Base-by-base conservation (phyloP, 2,113 vertebrate species). In the Ginglymostoma cirratum region DNA sequence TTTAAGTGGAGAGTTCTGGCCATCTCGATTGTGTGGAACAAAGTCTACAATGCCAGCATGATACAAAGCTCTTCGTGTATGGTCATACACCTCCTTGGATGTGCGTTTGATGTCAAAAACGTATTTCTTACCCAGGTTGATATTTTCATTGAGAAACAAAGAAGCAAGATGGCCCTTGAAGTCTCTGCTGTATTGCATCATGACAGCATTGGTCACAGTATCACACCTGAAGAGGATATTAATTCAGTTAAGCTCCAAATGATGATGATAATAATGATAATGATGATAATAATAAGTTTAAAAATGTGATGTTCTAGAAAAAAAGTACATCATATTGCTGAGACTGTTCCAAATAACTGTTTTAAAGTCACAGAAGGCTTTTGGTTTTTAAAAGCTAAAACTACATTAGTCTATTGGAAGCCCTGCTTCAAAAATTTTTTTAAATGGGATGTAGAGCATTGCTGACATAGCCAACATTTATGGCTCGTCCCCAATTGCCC, bases 111-210 rank as follows among this genome's bases (percentile, higher is more conserved):
- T 99, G 96, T 99, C 99, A 70, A 99, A 99, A 42, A 99, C 98
- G 0, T 99, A 99, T 96, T 99, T 99, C 98, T 99, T 99, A 95
- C 99, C 99, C 94, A 99, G 98, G 97, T 99, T 99, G 96, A 99
- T 98, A 97, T 99, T 99, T 97, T 99, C 99, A 80, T 99, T 99
- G 96, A 99, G 98, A 97, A 99, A 99, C 0, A 99, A 98, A 3
- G 99, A 99, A 0, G 99, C 99, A 69, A 99, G 96, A 97, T 99
- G 99, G 67, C 99, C 99, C 96, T 99, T 99, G 96, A 99, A 98
- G 97, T 99, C 99, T 95, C 99, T 97, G 96, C 99, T 99, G 92
- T 99, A 99, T 96, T 99, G 99, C 99, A 99, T 99, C 99, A 99
- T 99, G 97, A 99, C 99, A 0, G 99, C 99, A 14, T 98, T 98